Conservation (phyloP, 2,797 vertebrate species). For the Muraenolepis orangiensis region DNA sequence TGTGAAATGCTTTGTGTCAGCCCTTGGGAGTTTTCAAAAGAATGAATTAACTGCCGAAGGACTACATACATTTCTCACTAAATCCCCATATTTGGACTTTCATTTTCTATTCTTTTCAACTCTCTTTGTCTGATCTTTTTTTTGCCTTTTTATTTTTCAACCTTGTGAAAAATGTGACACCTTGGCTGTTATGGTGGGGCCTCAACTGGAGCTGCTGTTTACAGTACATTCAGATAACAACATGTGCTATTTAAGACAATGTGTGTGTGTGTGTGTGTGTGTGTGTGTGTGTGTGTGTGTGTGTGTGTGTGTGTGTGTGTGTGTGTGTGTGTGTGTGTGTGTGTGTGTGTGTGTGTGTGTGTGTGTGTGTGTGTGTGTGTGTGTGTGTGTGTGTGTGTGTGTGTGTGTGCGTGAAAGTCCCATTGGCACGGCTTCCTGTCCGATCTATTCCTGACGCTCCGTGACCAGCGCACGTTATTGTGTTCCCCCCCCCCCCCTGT, state of each 20-base stretch:
- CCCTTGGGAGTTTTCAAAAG: neutral
- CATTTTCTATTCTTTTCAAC: neutral
- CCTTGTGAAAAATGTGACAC: neutral
- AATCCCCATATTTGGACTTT: neutral
- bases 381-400: neutral
- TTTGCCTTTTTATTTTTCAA: neutral
- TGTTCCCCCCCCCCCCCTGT: neutral
- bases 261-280: neutral
- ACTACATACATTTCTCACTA: neutral
- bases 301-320: neutral
- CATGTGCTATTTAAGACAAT: neutral
- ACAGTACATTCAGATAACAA: neutral
- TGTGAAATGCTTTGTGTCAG: neutral
- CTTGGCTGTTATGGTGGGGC: neutral
- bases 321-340: neutral
- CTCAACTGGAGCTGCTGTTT: neutral
- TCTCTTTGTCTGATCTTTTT: neutral
- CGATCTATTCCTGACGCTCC: neutral
- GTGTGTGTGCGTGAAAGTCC: neutral
- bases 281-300: neutral
- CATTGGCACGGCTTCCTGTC: neutral
- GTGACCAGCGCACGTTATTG: neutral
- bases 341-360: neutral
- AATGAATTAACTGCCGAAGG: neutral
- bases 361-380: neutral